Evolutionary conservation across 2,888 invertebrate species (phyloP).

Genomic region (Aspidiotus rigidus): DNA sequence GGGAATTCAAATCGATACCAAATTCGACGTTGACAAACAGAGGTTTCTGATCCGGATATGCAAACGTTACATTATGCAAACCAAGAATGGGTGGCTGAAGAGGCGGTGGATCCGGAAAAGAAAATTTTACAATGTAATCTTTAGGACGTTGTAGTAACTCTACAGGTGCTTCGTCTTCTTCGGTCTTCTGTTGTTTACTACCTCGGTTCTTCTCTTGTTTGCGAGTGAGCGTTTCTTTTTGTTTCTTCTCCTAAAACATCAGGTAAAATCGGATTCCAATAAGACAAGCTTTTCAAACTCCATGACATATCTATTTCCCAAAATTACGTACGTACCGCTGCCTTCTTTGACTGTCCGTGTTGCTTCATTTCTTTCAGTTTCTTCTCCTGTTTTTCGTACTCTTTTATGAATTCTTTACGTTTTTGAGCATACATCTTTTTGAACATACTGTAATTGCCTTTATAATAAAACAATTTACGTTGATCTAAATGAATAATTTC

Average conservation of each 20-base stretch:
- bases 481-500: constrained; percentile 96
- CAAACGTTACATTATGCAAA: constrained; percentile 77
- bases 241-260: constrained; percentile 65
- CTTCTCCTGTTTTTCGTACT: constrained; percentile 97
- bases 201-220: constrained; percentile 86
- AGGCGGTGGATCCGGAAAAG: constrained; percentile 92
- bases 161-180: constrained; percentile 67
- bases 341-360: constrained; percentile 90
- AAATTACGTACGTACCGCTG: constrained; percentile 53
- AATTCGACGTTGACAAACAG: constrained; percentile 83
- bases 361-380: constrained; percentile 88
- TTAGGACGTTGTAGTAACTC: constrained; percentile 81
- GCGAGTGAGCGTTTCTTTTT: constrained; percentile 79
- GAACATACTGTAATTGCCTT: constrained; percentile 95
- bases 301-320: background rate
- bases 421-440: constrained; percentile 98
- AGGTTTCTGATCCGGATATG: constrained; percentile 68
- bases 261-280: background rate
- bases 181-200: constrained; percentile 61
- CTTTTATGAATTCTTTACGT: constrained; percentile 86
- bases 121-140: constrained; percentile 96
- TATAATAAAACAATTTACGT: constrained; percentile 90
- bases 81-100: constrained; percentile 96
- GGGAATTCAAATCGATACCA: constrained; percentile 84
- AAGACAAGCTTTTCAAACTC: too few species aligned